Evolutionary conservation across 2,797 vertebrate genomes (phyloP), one percentile per base, ranked within the genome.

Genomic region (Rhynchonycteris naso): DNA sequence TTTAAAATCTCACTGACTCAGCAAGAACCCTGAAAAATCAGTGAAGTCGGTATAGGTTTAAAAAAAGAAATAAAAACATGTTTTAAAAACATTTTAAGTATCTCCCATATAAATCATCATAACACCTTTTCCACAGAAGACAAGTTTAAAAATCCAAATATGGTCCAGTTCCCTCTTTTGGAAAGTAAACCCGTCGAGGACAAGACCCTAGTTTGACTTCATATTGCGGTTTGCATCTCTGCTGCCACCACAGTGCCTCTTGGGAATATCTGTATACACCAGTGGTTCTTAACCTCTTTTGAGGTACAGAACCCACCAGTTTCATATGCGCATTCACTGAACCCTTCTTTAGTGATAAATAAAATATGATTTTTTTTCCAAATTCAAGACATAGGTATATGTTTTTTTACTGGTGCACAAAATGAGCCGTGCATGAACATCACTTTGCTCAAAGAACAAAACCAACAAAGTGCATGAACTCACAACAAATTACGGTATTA

Each of bases 161-260:
- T n/a, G 88, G 28, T 6, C 54, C 28, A 19, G 38, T 13, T 68
- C 61, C 24, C 7, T 9, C 6, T 22, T 74, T 3, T 16, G 80
- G 61, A 74, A 76, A 50, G 30, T 12, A 11, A 24, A 2, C 16
- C 11, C 30, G 30, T 0, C 1, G 19, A 54, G 38, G 33, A 16
- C 5, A 7, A 56, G 79, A 0, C 71, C 47, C 0, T 1, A 22
- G 13, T 2, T 6, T 0, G 21, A 15, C 8, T 0, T 8, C 5
- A 7, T 2, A 2, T 26, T 30, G n/a, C 2, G 0, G 7, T 33
- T 8, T 65, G 18, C 72, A 2, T 43, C 12, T n/a, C 2, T 33
- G 65, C 65, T 1, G 30, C 15, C n/a, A 4, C 8, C 5, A 18
- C n/a, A 2, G 33, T 3, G 19, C 68, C 68, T 14, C 35, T 9